A percentile compares a stretch with the other conserved stretches of the same genome.
phyloP scores from a whole-genome alignment of 2,888 invertebrate species.

The Lacanobia oleracea region DNA sequence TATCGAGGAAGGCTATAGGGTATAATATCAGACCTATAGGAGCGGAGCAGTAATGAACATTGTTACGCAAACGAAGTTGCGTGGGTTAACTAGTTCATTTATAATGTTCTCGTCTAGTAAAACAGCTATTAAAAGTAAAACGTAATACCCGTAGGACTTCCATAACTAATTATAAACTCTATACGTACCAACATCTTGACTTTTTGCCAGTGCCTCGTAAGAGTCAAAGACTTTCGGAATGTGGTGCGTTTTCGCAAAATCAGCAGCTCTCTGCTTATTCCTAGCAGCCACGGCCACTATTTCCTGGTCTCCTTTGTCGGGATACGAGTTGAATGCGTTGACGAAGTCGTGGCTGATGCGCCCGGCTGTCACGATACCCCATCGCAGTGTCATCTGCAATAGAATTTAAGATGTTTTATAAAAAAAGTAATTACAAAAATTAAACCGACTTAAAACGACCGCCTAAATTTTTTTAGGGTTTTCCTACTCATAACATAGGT shows the following conservation, averaged over 20 bases:
- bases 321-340: conserved; percentile 92
- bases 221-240: conserved; percentile 93
- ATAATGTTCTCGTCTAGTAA: too few species aligned
- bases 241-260: conserved; percentile 93
- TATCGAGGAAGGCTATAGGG: too few species aligned
- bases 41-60: too few species aligned
- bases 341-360: conserved; percentile 96
- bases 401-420: background rate
- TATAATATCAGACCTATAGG: too few species aligned
- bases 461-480: too few species aligned
- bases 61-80: too few species aligned
- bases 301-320: conserved; percentile 92
- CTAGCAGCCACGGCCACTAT: conserved; percentile 95
- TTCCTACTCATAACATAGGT: too few species aligned
- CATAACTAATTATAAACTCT: background rate
- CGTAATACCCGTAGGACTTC: too few species aligned
- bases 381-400: conserved; percentile 90
- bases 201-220: conserved; percentile 93
- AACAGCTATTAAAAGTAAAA: too few species aligned
- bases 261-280: conserved; percentile 91
- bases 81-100: too few species aligned
- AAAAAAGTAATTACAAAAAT: too few species aligned
- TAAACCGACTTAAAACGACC: too few species aligned
- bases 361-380: conserved; percentile 96
- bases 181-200: conserved; percentile 75